These are phyloP conservation scores for Thymallus thymallus DNA, from an alignment of 2,113 vertebrate species.

Conservation along the genomic window DNA sequence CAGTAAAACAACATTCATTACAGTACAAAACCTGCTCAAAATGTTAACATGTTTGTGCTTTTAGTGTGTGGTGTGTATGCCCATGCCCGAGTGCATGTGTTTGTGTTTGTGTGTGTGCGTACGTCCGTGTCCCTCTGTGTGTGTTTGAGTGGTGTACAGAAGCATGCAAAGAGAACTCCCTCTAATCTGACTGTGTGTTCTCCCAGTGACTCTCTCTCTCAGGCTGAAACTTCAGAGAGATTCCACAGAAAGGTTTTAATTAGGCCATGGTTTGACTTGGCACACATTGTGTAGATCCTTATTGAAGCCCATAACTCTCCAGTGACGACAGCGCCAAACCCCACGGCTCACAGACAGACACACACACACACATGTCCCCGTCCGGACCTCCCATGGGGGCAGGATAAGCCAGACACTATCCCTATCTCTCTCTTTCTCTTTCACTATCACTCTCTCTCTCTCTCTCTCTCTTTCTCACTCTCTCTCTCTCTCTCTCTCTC, in stretches of 20 bases:
- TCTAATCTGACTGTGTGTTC: slow-evolving; percentile 21
- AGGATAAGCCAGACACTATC: neutral
- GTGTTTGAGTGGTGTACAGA: slow-evolving; percentile 17
- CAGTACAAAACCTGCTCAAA: neutral
- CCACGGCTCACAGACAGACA: slow-evolving; percentile 47
- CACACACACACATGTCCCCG: slow-evolving; percentile 18
- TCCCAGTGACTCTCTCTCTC: slow-evolving; percentile 17
- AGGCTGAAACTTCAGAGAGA: slow-evolving; percentile 60
- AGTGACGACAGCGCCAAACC: slow-evolving; percentile 50
- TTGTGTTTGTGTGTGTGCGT: slow-evolving; percentile 4
- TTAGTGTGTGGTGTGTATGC: neutral
- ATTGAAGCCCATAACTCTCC: slow-evolving; percentile 69
- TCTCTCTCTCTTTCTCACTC: too few species aligned
- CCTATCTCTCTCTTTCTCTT: neutral
- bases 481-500: too few species aligned
- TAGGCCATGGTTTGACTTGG: slow-evolving; percentile 66
- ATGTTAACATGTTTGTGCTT: too few species aligned
- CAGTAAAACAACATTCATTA: neutral
- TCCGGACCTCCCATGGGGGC: slow-evolving; percentile 16
- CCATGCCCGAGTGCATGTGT: neutral
- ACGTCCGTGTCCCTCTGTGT: slow-evolving; percentile 7
- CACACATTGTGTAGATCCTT: slow-evolving; percentile 57
- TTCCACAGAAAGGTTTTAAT: slow-evolving; percentile 70
- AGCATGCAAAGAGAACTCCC: slow-evolving; percentile 1
- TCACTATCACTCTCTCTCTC: too few species aligned